Conservation (phyloP, 1,140 invertebrate genomes). For the Asobara japonica region DNA sequence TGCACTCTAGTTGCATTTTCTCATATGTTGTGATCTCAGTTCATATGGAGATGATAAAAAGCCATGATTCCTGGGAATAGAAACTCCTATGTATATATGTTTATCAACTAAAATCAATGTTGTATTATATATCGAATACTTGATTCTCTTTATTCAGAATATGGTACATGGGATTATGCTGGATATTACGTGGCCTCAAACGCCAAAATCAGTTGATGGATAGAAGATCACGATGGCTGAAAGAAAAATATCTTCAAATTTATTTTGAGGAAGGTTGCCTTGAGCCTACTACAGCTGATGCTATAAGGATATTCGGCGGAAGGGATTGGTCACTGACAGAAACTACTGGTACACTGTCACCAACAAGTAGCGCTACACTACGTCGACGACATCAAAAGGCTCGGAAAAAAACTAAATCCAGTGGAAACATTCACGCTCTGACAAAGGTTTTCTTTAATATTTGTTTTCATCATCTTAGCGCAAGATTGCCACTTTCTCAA, state of each 20-base stretch:
- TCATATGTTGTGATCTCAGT: too few species aligned
- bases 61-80: too few species aligned
- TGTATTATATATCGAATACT: neutral
- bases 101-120: neutral
- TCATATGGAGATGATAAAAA: too few species aligned
- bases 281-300: slow-evolving; percentile 88
- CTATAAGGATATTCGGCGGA: slow-evolving; percentile 90
- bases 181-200: slow-evolving; percentile 79
- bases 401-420: slow-evolving; percentile 74
- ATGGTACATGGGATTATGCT: slow-evolving; percentile 79
- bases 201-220: slow-evolving; percentile 83
- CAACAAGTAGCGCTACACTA: slow-evolving; percentile 66
- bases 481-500: too few species aligned
- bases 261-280: slow-evolving; percentile 87
- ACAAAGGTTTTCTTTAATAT: slow-evolving; percentile 56
- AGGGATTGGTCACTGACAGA: slow-evolving; percentile 79
- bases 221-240: slow-evolving; percentile 88
- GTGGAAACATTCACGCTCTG: slow-evolving; percentile 70
- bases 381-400: slow-evolving; percentile 66
- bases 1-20: too few species aligned
- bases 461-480: neutral
- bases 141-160: slow-evolving; percentile 65
- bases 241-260: slow-evolving; percentile 89
- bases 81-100: too few species aligned
- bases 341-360: slow-evolving; percentile 64